Base-by-base conservation (phyloP, 2,888 invertebrate species). In the Oligia fasciuncula region DNA sequence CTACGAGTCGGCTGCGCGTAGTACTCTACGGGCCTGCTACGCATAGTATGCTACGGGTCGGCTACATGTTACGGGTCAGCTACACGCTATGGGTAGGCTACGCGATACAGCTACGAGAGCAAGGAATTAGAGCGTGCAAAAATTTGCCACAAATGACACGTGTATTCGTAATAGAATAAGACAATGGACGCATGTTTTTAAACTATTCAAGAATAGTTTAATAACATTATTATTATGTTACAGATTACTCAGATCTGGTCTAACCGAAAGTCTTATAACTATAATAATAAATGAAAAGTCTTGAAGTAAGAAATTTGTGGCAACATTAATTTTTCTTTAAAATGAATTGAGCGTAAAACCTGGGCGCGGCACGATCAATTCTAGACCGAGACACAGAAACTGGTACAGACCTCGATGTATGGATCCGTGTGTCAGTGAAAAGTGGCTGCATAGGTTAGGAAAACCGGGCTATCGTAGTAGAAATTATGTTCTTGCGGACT, bases 181-280 rank as follows among this genome's bases (percentile, higher is more conserved):
- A 72, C 62, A 71, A 80, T 80, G 43, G 43, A 46, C 62, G 23
- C 29, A 35, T 79, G 35, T 80, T 80, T 63, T 54, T 46, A 80
- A 71, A 71, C 43, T n/a, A 54, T 23, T 54, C 8, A 40, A 13
- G 4, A 63, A 71, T 63, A 72, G 43, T 51, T 79, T 51, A 60
- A 62, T 62, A 78, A 80, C 35, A 54, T 54, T 70, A n/a, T 74
- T 19, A 71, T 71, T 63, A 63, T 40, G 11, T 46, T 72, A 54
- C 35, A 40, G 35, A 71, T 43, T 51, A 43, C 43, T 43, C 43
- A 60, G 29, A 78, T 51, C 13, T 63, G 23, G 14, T 57, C 14
- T 40, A 57, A 65, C 19, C 46, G 29, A 51, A 49, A 65, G 17
- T 40, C 57, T 40, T 40, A 65, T 40, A 17, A 54, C 9, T 57